phyloP scores from a whole-genome alignment of 2,113 vertebrate species.

The Sceloporus tristichus region DNA sequence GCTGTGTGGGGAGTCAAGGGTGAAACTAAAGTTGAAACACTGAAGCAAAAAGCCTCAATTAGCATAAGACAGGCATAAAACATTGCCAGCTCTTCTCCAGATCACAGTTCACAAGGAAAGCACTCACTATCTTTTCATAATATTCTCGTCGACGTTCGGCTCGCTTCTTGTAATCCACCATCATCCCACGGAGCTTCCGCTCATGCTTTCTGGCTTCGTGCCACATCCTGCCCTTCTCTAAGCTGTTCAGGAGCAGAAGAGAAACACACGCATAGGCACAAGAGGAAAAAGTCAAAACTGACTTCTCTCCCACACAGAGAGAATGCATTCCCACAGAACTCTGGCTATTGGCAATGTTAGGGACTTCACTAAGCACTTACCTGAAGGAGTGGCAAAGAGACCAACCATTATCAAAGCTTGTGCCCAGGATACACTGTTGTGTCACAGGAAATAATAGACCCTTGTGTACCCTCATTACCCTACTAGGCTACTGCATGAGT shows the following conservation, averaged over 20 bases:
- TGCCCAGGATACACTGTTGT: neutral
- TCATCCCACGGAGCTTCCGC: slow-evolving; percentile 96
- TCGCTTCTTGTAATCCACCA: slow-evolving; percentile 96
- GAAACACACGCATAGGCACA: neutral
- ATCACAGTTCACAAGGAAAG: neutral
- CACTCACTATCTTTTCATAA: slow-evolving; percentile 95
- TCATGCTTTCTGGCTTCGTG: slow-evolving; percentile 96
- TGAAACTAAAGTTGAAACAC: no score
- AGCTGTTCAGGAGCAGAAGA: slow-evolving; percentile 52
- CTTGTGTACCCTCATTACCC: no score
- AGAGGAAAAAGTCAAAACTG: neutral
- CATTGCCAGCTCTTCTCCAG: neutral
- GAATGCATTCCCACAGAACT: neutral
- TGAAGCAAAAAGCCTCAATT: no score
- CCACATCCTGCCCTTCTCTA: slow-evolving; percentile 90
- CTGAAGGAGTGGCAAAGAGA: neutral
- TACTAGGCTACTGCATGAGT: no score
- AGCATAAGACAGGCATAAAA: no score
- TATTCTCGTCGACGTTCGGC: slow-evolving; percentile 92
- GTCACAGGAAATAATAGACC: neutral
- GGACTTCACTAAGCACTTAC: no score
- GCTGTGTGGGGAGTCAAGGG: no score
- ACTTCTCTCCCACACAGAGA: neutral
- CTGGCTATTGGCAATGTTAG: no score
- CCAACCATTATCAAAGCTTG: neutral